Evolutionary conservation across 2,888 invertebrate species (phyloP).

Genomic region (Leptarthrus brevirostris): DNA sequence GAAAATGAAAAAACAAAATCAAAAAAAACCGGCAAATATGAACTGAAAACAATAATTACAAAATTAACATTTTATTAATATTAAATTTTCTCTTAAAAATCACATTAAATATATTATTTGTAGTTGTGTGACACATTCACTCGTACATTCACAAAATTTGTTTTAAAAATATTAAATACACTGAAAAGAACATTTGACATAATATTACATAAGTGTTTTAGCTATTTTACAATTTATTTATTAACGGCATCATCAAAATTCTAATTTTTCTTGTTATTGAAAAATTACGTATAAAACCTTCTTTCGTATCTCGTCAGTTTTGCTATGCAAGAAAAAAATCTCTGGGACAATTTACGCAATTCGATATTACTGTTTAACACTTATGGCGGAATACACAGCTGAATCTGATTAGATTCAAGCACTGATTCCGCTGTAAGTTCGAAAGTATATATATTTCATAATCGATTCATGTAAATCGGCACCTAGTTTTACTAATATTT

Average conservation of each 20-base stretch:
- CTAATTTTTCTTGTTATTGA: slow-evolving; percentile 12
- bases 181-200: slow-evolving; percentile 19
- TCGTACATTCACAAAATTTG: background rate
- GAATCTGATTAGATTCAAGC: too few species aligned
- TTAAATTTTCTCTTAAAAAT: slow-evolving; percentile 25
- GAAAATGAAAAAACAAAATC: slow-evolving; percentile 4
- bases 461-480: too few species aligned
- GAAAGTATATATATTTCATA: too few species aligned
- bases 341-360: too few species aligned
- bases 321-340: too few species aligned
- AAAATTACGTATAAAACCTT: slow-evolving; percentile 39
- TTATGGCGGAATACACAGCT: too few species aligned
- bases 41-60: slow-evolving; percentile 26
- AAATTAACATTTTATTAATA: slow-evolving; percentile 45
- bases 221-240: slow-evolving; percentile 29
- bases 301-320: too few species aligned
- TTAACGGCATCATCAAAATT: slow-evolving; percentile 7
- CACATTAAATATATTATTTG: slow-evolving; percentile 47
- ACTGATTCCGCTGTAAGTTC: too few species aligned
- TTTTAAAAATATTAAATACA: slow-evolving; percentile 8
- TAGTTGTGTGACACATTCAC: slow-evolving; percentile 7
- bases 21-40: background rate
- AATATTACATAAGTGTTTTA: background rate
- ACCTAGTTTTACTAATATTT: too few species aligned
- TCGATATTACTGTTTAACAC: too few species aligned